A percentile compares a stretch with the other conserved stretches of the same genome.
phyloP scores from a whole-genome alignment of 2,113 vertebrate genomes.

The Coptodon bakossiorum region DNA sequence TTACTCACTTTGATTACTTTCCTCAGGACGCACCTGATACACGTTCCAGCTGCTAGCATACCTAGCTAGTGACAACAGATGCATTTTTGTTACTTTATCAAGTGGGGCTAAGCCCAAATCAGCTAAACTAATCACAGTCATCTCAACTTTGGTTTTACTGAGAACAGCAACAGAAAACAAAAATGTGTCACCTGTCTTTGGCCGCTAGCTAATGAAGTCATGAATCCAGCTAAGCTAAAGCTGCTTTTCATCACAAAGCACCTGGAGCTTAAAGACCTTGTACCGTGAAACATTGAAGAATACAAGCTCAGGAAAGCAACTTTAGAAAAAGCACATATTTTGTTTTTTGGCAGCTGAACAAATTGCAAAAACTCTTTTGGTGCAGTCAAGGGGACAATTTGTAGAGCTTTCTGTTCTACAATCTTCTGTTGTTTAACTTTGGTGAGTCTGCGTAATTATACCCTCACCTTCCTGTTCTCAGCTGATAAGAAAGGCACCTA shows the following conservation, averaged over 20 bases:
- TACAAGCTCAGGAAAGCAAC: background rate
- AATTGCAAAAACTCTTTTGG: background rate
- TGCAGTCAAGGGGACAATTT: background rate
- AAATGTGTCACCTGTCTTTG: background rate
- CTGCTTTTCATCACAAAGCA: background rate
- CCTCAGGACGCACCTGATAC: background rate
- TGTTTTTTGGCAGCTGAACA: background rate
- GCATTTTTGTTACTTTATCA: background rate
- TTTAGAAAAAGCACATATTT: background rate
- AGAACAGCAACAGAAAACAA: background rate
- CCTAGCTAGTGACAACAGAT: background rate
- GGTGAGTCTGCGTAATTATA: background rate
- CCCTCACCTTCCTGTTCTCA: background rate
- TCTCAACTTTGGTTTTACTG: background rate
- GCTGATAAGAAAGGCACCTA: background rate
- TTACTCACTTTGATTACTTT: background rate
- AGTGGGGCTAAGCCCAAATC: background rate
- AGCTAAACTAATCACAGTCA: background rate
- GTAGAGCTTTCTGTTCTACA: background rate
- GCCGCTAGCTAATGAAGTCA: background rate
- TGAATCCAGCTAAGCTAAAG: background rate
- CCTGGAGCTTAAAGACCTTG: background rate
- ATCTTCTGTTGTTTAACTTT: background rate
- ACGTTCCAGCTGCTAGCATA: accelerated
- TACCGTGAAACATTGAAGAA: background rate